phyloP scores from a whole-genome alignment of 2,888 invertebrate species.

The Drosophila colorata region DNA sequence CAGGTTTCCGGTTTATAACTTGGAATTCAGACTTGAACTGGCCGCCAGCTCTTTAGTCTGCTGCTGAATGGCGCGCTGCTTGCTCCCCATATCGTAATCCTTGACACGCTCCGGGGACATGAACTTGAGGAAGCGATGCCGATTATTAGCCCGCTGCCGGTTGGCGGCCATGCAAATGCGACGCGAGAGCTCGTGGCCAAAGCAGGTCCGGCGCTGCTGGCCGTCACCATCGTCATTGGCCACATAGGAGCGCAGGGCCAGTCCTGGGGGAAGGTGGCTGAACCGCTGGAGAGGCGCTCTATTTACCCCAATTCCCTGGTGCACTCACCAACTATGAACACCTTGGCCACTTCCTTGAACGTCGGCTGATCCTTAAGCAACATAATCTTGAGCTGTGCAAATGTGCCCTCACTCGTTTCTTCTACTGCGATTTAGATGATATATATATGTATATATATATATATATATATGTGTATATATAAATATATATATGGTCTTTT shows the following conservation, averaged over 20 bases:
- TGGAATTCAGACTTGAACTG: slow-evolving; percentile 8
- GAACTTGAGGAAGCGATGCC: slow-evolving; percentile 10
- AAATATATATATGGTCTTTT: background rate
- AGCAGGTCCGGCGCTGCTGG: slow-evolving; percentile 28
- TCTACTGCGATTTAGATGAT: slow-evolving; percentile 7
- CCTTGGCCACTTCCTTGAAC: slow-evolving; percentile 48
- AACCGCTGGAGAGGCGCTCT: too few species aligned
- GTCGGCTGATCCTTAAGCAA: slow-evolving; percentile 47
- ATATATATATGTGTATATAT: slow-evolving; percentile 1
- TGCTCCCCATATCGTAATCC: slow-evolving; percentile 36
- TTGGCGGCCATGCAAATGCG: slow-evolving; percentile 31
- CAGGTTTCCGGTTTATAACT: slow-evolving; percentile 9
- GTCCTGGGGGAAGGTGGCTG: slow-evolving; percentile 18
- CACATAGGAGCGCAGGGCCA: slow-evolving; percentile 52
- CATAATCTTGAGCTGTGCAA: slow-evolving; percentile 19
- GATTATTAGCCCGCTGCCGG: slow-evolving; percentile 5
- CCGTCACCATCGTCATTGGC: slow-evolving; percentile 40
- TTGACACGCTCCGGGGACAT: slow-evolving; percentile 37
- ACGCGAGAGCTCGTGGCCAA: slow-evolving; percentile 52
- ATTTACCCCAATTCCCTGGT: too few species aligned
- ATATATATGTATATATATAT: background rate
- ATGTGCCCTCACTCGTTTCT: background rate
- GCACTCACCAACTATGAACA: slow-evolving; percentile 51
- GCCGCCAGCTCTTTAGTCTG: slow-evolving; percentile 9
- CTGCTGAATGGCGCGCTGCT: slow-evolving; percentile 8